Percentiles rank a stretch among this genome's conserved stretches.
Evolutionary conservation across 2,113 vertebrate species (phyloP).

Genomic region (Clarias macrocephalus): DNA sequence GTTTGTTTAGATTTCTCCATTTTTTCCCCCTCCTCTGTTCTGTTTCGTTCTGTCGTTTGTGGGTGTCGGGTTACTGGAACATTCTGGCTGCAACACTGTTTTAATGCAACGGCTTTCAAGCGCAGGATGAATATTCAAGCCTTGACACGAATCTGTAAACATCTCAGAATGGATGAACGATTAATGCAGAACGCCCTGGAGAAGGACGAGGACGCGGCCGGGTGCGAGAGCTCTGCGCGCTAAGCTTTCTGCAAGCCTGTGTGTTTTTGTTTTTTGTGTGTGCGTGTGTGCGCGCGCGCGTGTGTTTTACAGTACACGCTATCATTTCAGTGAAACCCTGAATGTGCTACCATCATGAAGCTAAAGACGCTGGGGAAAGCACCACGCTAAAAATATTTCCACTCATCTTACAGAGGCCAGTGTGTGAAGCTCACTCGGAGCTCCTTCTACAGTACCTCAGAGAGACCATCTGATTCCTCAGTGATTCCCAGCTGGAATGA

Average conservation of each 20-base stretch:
- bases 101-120: constrained; percentile 32
- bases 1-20: constrained; percentile 7
- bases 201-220: not conserved
- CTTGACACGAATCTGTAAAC: constrained; percentile 18
- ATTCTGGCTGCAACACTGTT: constrained; percentile 38
- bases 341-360: constrained; percentile 13
- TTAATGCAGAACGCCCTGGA: not conserved
- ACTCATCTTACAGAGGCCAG: not conserved
- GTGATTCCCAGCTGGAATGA: not conserved
- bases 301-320: constrained; percentile 18
- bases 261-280: not conserved
- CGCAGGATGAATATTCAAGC: constrained; percentile 35
- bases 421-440: not conserved
- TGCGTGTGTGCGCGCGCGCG: not conserved
- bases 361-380: constrained; percentile 38
- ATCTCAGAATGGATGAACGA: constrained; percentile 12
- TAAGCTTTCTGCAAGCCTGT: not conserved
- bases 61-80: constrained; percentile 44
- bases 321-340: constrained; percentile 41
- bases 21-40: constrained; percentile 13
- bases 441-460: not conserved
- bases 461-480: not conserved
- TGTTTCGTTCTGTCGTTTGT: constrained; percentile 34
- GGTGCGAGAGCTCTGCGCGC: not conserved
- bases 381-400: constrained; percentile 49